These are phyloP conservation scores for Raja brachyura DNA, from an alignment of 2,113 vertebrate species.

Conservation along the genomic window DNA sequence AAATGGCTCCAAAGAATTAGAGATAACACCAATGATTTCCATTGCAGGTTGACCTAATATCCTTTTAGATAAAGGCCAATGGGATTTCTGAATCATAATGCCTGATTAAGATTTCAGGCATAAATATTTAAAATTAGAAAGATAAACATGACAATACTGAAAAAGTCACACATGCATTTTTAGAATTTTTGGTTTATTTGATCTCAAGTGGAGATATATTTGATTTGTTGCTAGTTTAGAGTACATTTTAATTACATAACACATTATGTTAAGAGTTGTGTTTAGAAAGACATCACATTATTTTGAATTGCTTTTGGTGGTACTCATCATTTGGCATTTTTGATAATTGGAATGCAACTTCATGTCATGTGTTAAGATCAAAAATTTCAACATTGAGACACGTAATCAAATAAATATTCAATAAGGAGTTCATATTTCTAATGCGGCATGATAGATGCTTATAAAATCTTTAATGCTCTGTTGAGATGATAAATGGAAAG, in stretches of 20 bases:
- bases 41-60: neutral
- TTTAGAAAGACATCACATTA: neutral
- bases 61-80: neutral
- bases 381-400: neutral
- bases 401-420: neutral
- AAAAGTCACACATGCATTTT: neutral
- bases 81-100: neutral
- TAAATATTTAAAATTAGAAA: neutral
- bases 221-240: neutral
- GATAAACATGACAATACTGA: neutral
- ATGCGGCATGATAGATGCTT: neutral
- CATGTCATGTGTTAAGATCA: neutral
- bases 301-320: neutral
- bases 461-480: neutral
- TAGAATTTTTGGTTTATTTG: neutral
- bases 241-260: neutral
- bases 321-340: neutral
- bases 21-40: neutral
- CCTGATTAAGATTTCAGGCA: neutral
- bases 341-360: neutral
- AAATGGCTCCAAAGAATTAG: neutral
- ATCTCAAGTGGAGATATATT: neutral
- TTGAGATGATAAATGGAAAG: neutral
- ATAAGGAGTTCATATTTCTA: neutral
- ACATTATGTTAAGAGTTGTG: neutral